These are phyloP conservation scores for Neotoma lepida DNA, from an alignment of 2,113 vertebrate genomes.

Conservation along the genomic window DNA sequence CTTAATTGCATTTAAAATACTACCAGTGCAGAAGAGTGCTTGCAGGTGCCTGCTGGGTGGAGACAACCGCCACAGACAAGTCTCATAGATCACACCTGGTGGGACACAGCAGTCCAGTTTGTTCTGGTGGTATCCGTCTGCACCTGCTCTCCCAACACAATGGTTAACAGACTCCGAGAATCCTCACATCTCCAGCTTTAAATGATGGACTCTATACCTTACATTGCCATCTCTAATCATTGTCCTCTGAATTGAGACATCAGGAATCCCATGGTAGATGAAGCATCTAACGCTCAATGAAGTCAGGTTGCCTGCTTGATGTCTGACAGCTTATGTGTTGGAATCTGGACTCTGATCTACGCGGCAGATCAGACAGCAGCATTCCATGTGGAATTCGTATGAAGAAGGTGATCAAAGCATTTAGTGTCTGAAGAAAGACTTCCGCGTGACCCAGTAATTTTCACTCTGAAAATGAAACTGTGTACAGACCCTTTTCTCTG, in stretches of 20 bases:
- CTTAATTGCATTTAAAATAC: conserved; percentile 3
- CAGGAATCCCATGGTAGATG: background rate
- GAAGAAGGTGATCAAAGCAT: background rate
- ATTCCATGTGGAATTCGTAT: background rate
- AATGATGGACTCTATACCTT: background rate
- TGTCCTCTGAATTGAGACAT: background rate
- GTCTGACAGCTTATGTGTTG: background rate
- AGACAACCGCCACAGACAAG: background rate
- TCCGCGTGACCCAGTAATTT: background rate
- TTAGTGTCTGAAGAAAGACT: conserved; percentile 25
- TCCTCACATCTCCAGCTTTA: background rate
- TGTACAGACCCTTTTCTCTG: background rate
- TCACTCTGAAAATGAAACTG: conserved; percentile 8
- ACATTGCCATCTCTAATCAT: background rate
- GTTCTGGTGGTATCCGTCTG: background rate
- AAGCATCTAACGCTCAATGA: background rate
- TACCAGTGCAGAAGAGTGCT: background rate
- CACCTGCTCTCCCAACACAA: background rate
- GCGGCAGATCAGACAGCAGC: background rate
- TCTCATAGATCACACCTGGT: background rate
- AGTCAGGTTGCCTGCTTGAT: background rate
- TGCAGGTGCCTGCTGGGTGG: background rate
- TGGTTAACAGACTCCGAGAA: background rate
- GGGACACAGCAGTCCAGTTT: background rate
- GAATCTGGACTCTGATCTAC: background rate